These are phyloP conservation scores for Anableps anableps DNA, from an alignment of 2,797 vertebrate species.

Conservation along the genomic window DNA sequence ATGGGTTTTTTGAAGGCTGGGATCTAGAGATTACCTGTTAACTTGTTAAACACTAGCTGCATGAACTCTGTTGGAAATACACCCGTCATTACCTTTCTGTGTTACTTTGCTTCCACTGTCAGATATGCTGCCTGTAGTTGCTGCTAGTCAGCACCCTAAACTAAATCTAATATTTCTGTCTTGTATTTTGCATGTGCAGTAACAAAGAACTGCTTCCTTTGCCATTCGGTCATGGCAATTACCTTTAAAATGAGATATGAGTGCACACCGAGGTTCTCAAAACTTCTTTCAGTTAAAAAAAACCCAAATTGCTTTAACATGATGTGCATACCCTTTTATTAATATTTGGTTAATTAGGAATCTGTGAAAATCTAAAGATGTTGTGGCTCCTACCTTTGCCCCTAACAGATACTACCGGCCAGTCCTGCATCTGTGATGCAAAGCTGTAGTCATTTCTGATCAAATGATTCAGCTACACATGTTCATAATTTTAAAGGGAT, in stretches of 20 bases:
- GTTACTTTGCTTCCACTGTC: slow-evolving; percentile 57
- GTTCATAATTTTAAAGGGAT: neutral
- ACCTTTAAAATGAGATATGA: neutral
- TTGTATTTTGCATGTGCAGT: neutral
- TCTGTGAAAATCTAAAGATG: neutral
- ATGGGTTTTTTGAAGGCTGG: slow-evolving; percentile 18
- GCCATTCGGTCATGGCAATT: neutral
- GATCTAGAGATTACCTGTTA: slow-evolving; percentile 21
- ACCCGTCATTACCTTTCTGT: slow-evolving; percentile 65
- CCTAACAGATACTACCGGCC: neutral
- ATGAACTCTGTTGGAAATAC: neutral
- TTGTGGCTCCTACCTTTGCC: neutral
- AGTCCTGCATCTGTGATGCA: neutral
- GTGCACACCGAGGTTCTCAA: too few relatives aligned
- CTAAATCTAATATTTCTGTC: slow-evolving; percentile 25
- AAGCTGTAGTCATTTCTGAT: too few relatives aligned
- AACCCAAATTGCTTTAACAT: neutral
- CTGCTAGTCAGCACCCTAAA: slow-evolving; percentile 52
- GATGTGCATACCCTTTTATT: neutral
- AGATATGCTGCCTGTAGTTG: slow-evolving; percentile 45
- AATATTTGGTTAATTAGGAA: neutral
- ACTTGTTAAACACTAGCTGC: neutral
- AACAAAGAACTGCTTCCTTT: neutral
- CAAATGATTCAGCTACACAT: neutral
- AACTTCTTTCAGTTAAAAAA: neutral